Evolutionary conservation across 2,797 vertebrate genomes (phyloP).

Genomic region (Melanotaenia parkinsoni): DNA sequence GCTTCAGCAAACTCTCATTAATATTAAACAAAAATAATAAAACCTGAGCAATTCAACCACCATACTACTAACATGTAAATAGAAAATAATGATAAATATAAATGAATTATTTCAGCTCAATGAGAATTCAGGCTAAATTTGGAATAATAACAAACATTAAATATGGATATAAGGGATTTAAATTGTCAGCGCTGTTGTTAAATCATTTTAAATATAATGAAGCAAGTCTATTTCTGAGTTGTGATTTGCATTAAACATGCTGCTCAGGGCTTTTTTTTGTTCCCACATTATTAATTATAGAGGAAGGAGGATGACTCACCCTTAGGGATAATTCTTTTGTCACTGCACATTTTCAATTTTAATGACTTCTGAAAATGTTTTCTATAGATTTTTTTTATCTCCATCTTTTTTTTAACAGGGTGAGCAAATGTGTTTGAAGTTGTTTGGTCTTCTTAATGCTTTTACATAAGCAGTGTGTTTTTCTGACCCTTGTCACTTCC

Average conservation of each 20-base stretch:
- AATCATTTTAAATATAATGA: neutral
- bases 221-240: neutral
- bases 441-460: slow-evolving; percentile 64
- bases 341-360: slow-evolving; percentile 35
- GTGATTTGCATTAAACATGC: neutral
- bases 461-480: slow-evolving; percentile 76
- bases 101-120: neutral
- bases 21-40: no score
- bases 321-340: slow-evolving; percentile 21
- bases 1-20: no score
- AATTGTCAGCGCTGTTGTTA: neutral
- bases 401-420: slow-evolving; percentile 5
- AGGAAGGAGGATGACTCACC: slow-evolving; percentile 19
- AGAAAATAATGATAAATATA: no score
- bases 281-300: slow-evolving; percentile 29
- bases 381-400: slow-evolving; percentile 10
- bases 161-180: neutral
- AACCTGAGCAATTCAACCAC: no score
- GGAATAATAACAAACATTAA: neutral
- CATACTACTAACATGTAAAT: no score
- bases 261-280: neutral
- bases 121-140: neutral
- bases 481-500: slow-evolving; percentile 52
- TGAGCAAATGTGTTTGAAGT: slow-evolving; percentile 31
- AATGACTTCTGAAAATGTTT: slow-evolving; percentile 20